Evolutionary conservation across 2,797 vertebrate species (phyloP).

Genomic region (Cyprinella venusta): DNA sequence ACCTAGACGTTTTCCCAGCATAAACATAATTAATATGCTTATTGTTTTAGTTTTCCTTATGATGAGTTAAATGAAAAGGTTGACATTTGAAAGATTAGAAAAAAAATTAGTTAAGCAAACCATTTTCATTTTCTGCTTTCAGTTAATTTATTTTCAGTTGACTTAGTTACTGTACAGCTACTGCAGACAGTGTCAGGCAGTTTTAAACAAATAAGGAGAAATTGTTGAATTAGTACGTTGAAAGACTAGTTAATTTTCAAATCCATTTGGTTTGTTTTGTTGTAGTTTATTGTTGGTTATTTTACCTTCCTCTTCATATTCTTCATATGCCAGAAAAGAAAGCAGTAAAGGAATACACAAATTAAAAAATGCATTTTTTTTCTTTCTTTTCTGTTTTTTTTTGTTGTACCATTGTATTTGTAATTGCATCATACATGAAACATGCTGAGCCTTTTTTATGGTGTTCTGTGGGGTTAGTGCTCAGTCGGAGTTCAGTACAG

Average conservation of each 20-base stretch:
- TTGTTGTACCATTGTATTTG: neutral
- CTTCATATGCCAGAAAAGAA: constrained; percentile 79
- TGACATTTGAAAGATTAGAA: constrained; percentile 12
- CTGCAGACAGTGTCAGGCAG: constrained; percentile 49
- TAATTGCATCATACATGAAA: constrained; percentile 31
- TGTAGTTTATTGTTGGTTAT: constrained; percentile 54
- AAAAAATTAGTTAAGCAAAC: constrained; percentile 10
- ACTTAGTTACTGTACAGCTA: neutral
- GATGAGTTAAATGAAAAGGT: neutral
- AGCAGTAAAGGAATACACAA: constrained; percentile 73
- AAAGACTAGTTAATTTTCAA: constrained; percentile 42
- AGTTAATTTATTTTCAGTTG: constrained; percentile 6
- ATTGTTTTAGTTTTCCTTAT: neutral
- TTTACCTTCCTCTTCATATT: constrained; percentile 92
- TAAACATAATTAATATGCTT: constrained; percentile 16
- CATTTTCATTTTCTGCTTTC: constrained; percentile 29
- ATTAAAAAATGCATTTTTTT: constrained; percentile 53
- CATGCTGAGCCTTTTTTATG: constrained; percentile 17
- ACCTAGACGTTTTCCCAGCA: neutral
- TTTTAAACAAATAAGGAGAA: constrained; percentile 68
- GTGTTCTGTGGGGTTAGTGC: constrained; percentile 37
- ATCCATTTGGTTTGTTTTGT: constrained; percentile 16
- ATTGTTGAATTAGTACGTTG: constrained; percentile 67
- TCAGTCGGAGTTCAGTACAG: neutral
- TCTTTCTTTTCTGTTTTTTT: neutral